Evolutionary conservation across 2,888 invertebrate species (phyloP).

Genomic region (Troides helena): DNA sequence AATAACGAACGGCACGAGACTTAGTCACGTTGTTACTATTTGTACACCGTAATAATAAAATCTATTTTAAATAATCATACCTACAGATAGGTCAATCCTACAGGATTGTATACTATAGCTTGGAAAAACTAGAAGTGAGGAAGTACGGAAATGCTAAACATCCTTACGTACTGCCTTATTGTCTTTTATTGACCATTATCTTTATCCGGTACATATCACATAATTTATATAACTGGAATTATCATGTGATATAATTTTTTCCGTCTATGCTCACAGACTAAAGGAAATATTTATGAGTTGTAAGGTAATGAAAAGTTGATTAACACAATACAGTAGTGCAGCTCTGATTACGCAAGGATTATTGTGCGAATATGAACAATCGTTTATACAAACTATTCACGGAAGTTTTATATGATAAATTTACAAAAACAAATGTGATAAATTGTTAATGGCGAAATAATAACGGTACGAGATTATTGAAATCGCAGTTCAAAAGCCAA

Average conservation of each 20-base stretch:
- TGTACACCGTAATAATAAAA: background rate
- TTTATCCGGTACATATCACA: too few relatives aligned
- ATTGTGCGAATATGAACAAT: too few relatives aligned
- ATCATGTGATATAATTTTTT: background rate
- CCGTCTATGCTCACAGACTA: background rate
- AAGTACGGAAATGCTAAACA: background rate
- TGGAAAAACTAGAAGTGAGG: background rate
- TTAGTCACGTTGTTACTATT: background rate
- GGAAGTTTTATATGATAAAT: slow-evolving; percentile 4
- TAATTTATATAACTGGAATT: too few relatives aligned
- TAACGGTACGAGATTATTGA: background rate
- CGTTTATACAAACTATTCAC: background rate
- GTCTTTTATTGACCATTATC: too few relatives aligned
- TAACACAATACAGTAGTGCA: background rate
- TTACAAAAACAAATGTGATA: slow-evolving; percentile 2
- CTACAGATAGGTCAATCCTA: background rate
- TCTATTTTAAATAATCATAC: background rate
- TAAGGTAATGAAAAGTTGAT: background rate
- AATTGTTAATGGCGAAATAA: background rate
- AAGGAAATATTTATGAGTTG: background rate
- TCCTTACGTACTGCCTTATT: too few relatives aligned
- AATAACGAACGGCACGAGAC: background rate
- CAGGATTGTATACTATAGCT: background rate
- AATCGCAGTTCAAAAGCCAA: background rate
- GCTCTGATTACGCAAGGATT: background rate